Percentiles rank a stretch among this genome's conserved stretches.
Conservation (phyloP, 2,113 vertebrate genomes). For the Ondatra zibethicus region DNA sequence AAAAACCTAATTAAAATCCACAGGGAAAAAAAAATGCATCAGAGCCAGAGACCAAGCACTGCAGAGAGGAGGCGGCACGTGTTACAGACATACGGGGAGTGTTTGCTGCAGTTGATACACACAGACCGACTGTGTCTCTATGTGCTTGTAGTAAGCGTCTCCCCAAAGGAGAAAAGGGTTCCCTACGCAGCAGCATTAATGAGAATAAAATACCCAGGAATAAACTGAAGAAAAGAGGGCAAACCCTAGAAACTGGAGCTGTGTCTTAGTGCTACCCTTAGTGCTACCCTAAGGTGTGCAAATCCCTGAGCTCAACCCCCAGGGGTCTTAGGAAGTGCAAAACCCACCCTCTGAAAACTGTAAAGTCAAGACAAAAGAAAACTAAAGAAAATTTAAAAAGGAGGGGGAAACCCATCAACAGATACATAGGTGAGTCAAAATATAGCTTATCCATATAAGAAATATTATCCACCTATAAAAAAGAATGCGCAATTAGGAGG, state of each 20-base stretch:
- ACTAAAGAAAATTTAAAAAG: neutral
- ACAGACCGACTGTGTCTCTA: neutral
- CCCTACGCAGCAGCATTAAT: neutral
- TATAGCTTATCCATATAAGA: too few relatives aligned
- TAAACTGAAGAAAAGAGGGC: neutral
- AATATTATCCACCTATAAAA: neutral
- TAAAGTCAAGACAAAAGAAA: neutral
- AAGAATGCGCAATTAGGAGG: neutral
- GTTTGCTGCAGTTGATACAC: neutral
- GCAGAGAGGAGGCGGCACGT: neutral
- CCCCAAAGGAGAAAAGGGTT: conserved; percentile 3
- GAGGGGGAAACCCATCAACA: neutral
- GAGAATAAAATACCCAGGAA: neutral
- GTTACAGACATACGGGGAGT: neutral
- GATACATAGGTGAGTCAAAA: neutral
- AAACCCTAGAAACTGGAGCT: neutral
- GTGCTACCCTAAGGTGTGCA: neutral
- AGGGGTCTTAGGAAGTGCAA: neutral
- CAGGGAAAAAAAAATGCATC: neutral
- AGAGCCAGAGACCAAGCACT: neutral
- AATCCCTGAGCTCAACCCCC: neutral
- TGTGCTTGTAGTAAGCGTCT: neutral
- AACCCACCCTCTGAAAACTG: neutral
- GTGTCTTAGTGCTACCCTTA: neutral
- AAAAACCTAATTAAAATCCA: neutral